Conservation (phyloP, 2,888 invertebrate genomes). For the Eupithecia tripunctaria region DNA sequence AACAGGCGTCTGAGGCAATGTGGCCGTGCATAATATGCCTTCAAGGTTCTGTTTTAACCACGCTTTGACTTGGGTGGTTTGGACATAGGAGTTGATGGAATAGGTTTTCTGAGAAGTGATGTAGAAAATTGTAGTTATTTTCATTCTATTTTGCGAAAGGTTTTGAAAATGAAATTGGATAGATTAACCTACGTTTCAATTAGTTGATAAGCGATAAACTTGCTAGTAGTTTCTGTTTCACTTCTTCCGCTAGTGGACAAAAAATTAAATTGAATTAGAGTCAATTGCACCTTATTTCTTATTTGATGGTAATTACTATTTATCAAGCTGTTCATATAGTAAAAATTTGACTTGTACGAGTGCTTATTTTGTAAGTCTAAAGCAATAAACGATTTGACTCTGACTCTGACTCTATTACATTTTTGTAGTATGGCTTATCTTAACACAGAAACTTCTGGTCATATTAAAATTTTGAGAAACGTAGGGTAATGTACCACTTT, state of each 20-base stretch:
- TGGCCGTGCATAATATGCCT: constrained; percentile 54
- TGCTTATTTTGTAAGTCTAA: too few species aligned
- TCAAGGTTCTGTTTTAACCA: constrained; percentile 2
- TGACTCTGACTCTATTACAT: too few species aligned
- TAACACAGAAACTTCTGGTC: not conserved
- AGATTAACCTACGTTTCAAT: too few species aligned
- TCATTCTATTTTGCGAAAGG: not conserved
- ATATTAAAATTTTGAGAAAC: not conserved
- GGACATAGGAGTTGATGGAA: not conserved
- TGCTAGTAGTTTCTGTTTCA: not conserved
- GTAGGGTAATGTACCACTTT: too few species aligned
- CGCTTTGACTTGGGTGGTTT: constrained; percentile 17
- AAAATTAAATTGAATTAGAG: too few species aligned
- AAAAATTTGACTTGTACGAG: too few species aligned
- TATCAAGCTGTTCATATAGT: too few species aligned
- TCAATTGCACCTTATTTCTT: too few species aligned
- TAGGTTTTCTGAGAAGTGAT: not conserved
- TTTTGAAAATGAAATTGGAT: not conserved
- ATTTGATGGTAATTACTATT: too few species aligned
- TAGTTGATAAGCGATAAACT: too few species aligned
- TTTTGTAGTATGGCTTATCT: not conserved
- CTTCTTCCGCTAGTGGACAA: too few species aligned
- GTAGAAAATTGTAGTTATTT: not conserved
- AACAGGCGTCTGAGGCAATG: constrained; percentile 49
- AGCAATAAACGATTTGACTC: too few species aligned